Base-by-base conservation (phyloP, 2,888 invertebrate species). In the Stratiomys singularior region DNA sequence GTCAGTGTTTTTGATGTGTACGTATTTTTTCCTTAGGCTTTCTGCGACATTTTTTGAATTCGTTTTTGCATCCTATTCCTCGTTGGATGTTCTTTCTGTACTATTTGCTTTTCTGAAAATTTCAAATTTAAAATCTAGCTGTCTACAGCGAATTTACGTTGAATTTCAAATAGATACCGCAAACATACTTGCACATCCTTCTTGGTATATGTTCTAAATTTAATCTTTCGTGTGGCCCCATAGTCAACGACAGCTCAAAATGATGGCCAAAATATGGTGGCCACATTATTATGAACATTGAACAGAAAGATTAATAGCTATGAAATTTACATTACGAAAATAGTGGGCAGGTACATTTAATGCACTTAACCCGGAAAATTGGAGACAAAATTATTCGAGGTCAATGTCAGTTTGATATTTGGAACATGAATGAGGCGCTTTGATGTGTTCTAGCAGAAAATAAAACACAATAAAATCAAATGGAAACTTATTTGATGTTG, bases 151-250 rank as follows among this genome's bases (percentile, higher is more conserved):
- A 37, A 9, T 37, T 37, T 37, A 37, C 9, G 9, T 37, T 9
- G 37, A 37, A 37, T 37, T 37, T 9, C 9, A 9, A 37, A 37
- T 5, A 37, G 3, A 37, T 37, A 37, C 9, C 9, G 37, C 37
- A 3, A 37, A 37, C 37, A 37, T 37, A 37, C 37, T 9, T 37
- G 9, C 37, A 3, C 37, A 37, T 37, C 5, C 37, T 37, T 37
- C 37, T 37, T 9, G 37, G 37, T 37, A 27, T 72, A 18, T 27
- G 52, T 27, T 25, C 71, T 72, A 72, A 72, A 72, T 72, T 72
- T 72, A 72, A 52, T 72, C n/a, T 27, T 72, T 72, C 71, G 71
- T 52, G 56, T 72, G 71, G 52, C 71, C 30, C 52, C 27, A 56
- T 28, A 21, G 66, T 9, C 9, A 66, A n/a, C 28, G 71, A 52